phyloP scores from a whole-genome alignment of 2,888 invertebrate species.

The Macrophya alboannulata region DNA sequence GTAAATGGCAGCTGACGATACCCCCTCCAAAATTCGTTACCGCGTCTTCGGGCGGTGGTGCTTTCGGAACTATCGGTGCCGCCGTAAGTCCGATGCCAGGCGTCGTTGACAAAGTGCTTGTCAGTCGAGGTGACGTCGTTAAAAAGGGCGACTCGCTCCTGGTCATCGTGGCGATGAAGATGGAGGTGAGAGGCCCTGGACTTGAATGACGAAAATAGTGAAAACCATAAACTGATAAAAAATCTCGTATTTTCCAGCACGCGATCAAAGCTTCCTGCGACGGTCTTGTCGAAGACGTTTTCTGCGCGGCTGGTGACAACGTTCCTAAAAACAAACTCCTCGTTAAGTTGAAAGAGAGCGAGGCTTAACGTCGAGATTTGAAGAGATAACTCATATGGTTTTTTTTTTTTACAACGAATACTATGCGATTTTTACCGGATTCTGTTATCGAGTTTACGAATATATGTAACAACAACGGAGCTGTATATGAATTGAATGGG shows the following conservation, averaged over 20 bases:
- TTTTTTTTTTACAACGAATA: neutral
- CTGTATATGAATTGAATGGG: too few species aligned
- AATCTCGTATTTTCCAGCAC: constrained; percentile 81
- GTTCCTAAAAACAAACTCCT: constrained; percentile 87
- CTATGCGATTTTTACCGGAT: neutral
- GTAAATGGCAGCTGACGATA: constrained; percentile 85
- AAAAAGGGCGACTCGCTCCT: constrained; percentile 94
- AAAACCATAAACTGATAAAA: neutral
- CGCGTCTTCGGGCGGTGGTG: constrained; percentile 76
- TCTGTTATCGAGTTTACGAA: too few species aligned
- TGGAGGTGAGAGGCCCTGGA: constrained; percentile 87
- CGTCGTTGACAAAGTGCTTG: constrained; percentile 94
- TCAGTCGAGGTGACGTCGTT: constrained; percentile 91
- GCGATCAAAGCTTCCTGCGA: constrained; percentile 92
- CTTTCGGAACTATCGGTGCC: constrained; percentile 79
- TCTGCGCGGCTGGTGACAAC: constrained; percentile 90
- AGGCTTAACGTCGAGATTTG: neutral
- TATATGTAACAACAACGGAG: too few species aligned
- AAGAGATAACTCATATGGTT: neutral
- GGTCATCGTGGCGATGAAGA: constrained; percentile 99
- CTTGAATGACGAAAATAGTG: neutral
- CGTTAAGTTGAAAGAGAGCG: constrained; percentile 69
- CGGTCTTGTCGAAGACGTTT: constrained; percentile 88
- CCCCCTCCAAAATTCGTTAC: constrained; percentile 84
- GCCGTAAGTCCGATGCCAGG: constrained; percentile 97